Evolutionary conservation across 92 coral and sea anemone species (phyloP).

Genomic region (Scolanthus callimorphus): DNA sequence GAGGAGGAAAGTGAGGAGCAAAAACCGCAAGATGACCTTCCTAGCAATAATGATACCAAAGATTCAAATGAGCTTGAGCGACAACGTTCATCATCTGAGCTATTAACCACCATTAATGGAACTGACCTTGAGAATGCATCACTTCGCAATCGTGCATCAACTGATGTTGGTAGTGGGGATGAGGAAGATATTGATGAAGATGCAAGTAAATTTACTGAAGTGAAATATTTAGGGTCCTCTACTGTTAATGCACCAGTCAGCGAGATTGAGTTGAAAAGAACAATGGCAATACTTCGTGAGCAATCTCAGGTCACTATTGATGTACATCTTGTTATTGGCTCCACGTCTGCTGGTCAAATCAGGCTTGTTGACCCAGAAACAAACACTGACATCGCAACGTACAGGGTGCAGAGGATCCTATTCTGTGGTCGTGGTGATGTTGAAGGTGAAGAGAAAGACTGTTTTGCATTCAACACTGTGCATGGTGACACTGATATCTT

Average conservation of each 20-base stretch:
- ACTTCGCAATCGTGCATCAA: slow-evolving; percentile 46
- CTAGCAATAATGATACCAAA: too few relatives aligned
- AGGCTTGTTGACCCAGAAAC: slow-evolving; percentile 85
- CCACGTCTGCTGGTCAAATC: slow-evolving; percentile 61
- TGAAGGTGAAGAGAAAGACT: slow-evolving; percentile 79
- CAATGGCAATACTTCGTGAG: slow-evolving; percentile 86
- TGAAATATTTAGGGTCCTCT: slow-evolving; percentile 92
- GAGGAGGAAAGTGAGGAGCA: slow-evolving; percentile 21
- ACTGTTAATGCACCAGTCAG: slow-evolving; percentile 98
- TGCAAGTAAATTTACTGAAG: slow-evolving; percentile 59
- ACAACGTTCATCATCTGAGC: too few relatives aligned
- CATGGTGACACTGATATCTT: slow-evolving; percentile 94
- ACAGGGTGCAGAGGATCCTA: slow-evolving; percentile 85
- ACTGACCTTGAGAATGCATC: slow-evolving; percentile 5
- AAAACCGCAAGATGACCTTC: too few relatives aligned
- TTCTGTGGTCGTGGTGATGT: slow-evolving; percentile 98
- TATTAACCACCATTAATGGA: slow-evolving; percentile 18
- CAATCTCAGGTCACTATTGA: slow-evolving; percentile 91
- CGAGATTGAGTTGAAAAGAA: slow-evolving; percentile 86
- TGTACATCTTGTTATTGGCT: slow-evolving; percentile 68
- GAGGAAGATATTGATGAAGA: slow-evolving; percentile 60
- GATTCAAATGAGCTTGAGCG: too few relatives aligned
- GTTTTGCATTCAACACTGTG: slow-evolving; percentile 97
- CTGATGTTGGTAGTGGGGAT: slow-evolving; percentile 54
- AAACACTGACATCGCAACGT: slow-evolving; percentile 83